phyloP scores from a whole-genome alignment of 2,113 vertebrate species.

The Anser brachyrhynchus region DNA sequence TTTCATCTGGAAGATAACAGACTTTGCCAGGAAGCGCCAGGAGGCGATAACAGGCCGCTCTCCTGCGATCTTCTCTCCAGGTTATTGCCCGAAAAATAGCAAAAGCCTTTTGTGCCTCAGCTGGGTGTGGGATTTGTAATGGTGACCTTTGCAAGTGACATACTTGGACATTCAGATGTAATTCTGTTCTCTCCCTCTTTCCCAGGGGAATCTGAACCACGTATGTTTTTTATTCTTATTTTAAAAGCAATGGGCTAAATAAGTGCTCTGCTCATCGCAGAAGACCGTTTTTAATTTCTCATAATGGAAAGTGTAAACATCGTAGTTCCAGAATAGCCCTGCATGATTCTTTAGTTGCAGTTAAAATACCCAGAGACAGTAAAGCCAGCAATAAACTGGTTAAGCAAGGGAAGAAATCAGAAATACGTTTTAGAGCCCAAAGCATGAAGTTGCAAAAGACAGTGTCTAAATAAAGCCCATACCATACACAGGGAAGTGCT shows the following conservation, averaged over 20 bases:
- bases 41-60: slow-evolving; percentile 85
- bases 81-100: slow-evolving; percentile 54
- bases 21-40: slow-evolving; percentile 87
- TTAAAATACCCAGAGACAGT: background rate
- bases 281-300: background rate
- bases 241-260: background rate
- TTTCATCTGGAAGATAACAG: slow-evolving; percentile 91
- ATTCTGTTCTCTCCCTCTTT: background rate
- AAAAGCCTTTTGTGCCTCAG: background rate
- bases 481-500: background rate
- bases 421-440: background rate
- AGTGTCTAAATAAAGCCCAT: background rate
- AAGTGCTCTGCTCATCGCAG: background rate
- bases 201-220: background rate
- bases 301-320: background rate
- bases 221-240: background rate
- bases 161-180: background rate
- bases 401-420: background rate
- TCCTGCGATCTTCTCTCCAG: slow-evolving; percentile 94
- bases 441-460: background rate
- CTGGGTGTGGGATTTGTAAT: background rate
- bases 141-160: background rate
- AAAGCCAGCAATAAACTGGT: background rate
- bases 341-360: background rate
- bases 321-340: background rate